Conservation (phyloP, 2,888 invertebrate species). For the Gastracanthus pulcherrimus region DNA sequence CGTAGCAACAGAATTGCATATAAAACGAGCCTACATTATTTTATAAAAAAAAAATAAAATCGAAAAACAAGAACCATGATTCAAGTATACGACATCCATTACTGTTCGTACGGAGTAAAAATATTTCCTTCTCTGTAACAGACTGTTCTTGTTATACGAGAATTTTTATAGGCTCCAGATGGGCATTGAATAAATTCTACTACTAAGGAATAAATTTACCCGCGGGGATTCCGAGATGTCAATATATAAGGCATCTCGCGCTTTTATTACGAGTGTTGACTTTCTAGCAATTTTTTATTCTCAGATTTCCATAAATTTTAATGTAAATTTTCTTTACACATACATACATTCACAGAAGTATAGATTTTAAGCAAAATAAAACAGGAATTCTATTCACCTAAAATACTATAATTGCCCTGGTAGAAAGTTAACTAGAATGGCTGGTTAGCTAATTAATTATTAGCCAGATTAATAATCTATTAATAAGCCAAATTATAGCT, state of each 20-base stretch:
- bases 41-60: background rate
- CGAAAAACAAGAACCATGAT: background rate
- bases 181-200: constrained; percentile 21
- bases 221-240: background rate
- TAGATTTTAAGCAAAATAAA: background rate
- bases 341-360: background rate
- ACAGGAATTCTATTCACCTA: background rate
- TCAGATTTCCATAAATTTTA: background rate
- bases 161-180: constrained; percentile 14
- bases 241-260: background rate
- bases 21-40: too few species aligned
- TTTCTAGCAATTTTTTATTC: constrained; percentile 2
- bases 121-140: background rate
- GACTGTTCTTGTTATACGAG: background rate
- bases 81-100: constrained; percentile 7
- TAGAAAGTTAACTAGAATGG: too few species aligned
- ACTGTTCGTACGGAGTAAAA: background rate
- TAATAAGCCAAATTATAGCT: too few species aligned
- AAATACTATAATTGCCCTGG: too few species aligned
- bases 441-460: too few species aligned
- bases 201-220: constrained; percentile 4
- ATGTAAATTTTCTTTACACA: background rate
- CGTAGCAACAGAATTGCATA: too few species aligned
- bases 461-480: too few species aligned
- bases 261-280: background rate